Evolutionary conservation across 1,140 invertebrate species (phyloP).

Genomic region (Drosophila funebris): DNA sequence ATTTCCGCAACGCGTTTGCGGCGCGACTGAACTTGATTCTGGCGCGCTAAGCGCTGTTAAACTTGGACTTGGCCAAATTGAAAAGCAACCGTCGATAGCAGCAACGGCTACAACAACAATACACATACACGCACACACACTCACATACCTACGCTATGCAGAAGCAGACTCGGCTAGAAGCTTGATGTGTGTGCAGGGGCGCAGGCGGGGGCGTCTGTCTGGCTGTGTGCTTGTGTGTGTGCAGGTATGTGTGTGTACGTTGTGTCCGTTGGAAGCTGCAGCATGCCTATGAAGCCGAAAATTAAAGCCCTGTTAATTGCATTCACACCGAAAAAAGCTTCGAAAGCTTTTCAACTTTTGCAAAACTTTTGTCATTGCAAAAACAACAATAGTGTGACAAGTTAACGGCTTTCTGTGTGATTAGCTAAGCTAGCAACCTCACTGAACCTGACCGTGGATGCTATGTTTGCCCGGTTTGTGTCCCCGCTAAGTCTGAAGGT

Average conservation of each 20-base stretch:
- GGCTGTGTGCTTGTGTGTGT: background rate
- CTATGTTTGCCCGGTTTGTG: background rate
- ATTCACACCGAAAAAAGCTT: slow-evolving; percentile 29
- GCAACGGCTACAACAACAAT: slow-evolving; percentile 15
- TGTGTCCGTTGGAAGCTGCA: slow-evolving; percentile 36
- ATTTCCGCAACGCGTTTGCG: slow-evolving; percentile 81
- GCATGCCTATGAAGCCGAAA: slow-evolving; percentile 6
- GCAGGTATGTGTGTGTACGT: background rate
- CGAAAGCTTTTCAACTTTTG: background rate
- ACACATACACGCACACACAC: background rate
- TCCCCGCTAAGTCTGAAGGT: background rate
- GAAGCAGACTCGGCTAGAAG: slow-evolving; percentile 38
- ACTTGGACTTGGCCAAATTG: slow-evolving; percentile 80
- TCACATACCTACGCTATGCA: background rate
- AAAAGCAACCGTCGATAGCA: slow-evolving; percentile 49
- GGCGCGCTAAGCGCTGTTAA: slow-evolving; percentile 75
- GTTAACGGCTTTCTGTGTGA: no score
- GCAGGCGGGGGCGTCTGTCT: slow-evolving; percentile 11
- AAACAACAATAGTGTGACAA: background rate
- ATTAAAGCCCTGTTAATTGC: slow-evolving; percentile 25
- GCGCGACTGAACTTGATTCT: slow-evolving; percentile 83
- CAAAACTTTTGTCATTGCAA: background rate
- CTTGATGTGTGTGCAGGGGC: slow-evolving; percentile 3
- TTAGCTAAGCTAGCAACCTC: background rate
- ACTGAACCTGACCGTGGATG: background rate